Percentiles rank a stretch among this genome's conserved stretches.
phyloP scores from a whole-genome alignment of 2,797 vertebrate genomes.

The Mycteria americana region DNA sequence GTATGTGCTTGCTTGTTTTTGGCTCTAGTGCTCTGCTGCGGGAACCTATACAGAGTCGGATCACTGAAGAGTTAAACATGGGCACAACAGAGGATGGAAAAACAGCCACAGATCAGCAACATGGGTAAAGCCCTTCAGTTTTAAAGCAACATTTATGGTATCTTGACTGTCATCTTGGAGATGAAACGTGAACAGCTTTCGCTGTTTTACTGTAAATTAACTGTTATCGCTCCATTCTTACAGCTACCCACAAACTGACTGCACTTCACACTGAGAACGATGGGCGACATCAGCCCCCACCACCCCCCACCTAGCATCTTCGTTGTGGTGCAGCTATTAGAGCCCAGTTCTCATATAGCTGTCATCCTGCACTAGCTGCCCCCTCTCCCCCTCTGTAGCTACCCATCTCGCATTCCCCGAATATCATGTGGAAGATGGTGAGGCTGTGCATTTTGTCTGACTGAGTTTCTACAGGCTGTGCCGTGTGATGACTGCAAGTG shows the following conservation, averaged over 20 bases:
- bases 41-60: not conserved
- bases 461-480: not conserved
- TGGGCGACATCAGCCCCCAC: not conserved
- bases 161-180: not conserved
- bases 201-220: not conserved
- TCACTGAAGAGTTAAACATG: not conserved
- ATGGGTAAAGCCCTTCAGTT: not conserved
- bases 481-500: not conserved
- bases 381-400: not conserved
- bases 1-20: not conserved
- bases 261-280: not conserved
- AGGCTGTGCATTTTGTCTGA: not conserved
- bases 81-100: not conserved
- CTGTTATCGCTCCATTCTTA: not conserved
- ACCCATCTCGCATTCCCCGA: fast-evolving
- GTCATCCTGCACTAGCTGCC: not conserved
- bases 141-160: not conserved
- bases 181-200: not conserved
- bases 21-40: not conserved
- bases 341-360: not conserved
- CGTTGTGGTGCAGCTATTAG: not conserved
- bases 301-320: not conserved
- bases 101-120: not conserved
- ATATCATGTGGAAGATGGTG: not conserved
- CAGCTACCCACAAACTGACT: not conserved